These are phyloP conservation scores for Entomobrya multifasciata DNA, from an alignment of 2,888 invertebrate species.

Conservation along the genomic window DNA sequence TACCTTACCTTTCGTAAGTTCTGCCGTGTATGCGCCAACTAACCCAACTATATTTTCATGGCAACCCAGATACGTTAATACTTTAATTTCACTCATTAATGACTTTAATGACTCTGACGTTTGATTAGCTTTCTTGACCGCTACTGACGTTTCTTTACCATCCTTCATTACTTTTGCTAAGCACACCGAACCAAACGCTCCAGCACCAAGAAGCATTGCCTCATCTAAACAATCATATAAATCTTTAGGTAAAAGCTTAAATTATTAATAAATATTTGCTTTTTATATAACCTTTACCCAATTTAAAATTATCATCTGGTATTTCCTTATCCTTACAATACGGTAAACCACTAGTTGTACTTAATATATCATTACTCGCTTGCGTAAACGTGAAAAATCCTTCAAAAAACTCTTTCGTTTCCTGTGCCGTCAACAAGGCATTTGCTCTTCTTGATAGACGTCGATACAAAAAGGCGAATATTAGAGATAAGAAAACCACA, in stretches of 20 bases:
- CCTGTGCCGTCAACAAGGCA: background rate
- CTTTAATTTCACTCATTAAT: background rate
- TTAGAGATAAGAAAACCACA: no score
- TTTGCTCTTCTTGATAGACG: no score
- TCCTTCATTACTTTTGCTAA: background rate
- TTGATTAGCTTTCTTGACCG: background rate
- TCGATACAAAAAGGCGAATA: no score
- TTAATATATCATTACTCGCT: background rate
- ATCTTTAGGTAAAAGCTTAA: no score
- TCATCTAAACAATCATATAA: no score
- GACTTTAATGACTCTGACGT: background rate
- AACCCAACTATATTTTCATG: background rate
- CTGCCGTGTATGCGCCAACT: background rate
- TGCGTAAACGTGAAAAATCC: background rate
- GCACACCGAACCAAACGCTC: background rate
- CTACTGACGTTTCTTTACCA: background rate
- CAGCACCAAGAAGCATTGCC: background rate
- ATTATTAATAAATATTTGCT: no score
- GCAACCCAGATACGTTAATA: background rate
- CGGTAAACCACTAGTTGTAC: background rate
- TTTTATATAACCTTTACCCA: no score
- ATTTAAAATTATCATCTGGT: background rate
- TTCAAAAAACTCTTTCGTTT: background rate
- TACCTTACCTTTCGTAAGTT: background rate
- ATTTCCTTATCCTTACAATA: background rate